Conservation (phyloP, 2,888 invertebrate genomes). For the Drosophila kambysellisi region DNA sequence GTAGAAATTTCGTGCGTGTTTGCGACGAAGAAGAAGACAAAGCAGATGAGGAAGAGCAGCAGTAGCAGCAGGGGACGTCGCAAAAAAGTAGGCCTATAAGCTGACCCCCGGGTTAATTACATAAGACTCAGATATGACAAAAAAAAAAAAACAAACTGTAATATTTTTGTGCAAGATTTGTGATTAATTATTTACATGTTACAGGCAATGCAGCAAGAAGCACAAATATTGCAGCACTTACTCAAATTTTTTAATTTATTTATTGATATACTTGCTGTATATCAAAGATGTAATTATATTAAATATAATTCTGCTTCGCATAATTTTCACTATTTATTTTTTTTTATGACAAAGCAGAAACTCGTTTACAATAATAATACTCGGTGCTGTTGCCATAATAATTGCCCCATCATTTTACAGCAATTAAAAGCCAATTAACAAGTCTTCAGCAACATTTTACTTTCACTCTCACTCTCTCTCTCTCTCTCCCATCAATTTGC, state of each 20-base stretch:
- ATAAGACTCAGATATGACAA: not conserved
- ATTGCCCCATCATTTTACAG: conserved; percentile 33
- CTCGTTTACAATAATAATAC: not conserved
- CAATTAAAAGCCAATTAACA: conserved; percentile 79
- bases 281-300: not conserved
- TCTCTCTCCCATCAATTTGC: not conserved
- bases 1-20: conserved; percentile 66
- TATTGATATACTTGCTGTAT: not conserved
- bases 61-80: not conserved
- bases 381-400: conserved; percentile 16
- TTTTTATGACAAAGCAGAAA: not conserved
- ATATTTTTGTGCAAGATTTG: conserved; percentile 5
- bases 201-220: not conserved
- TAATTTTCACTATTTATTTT: not conserved
- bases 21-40: conserved; percentile 9
- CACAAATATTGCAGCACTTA: not conserved
- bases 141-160: conserved; percentile 3
- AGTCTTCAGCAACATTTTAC: conserved; percentile 62
- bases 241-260: not conserved
- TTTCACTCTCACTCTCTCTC: conserved; percentile 61
- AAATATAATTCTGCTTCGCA: not conserved
- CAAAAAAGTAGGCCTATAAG: not conserved
- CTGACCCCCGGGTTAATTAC: not conserved
- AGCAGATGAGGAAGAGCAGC: not conserved
- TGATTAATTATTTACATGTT: not conserved